phyloP scores from a whole-genome alignment of 2,888 invertebrate genomes.

The Argyresthia albistria region DNA sequence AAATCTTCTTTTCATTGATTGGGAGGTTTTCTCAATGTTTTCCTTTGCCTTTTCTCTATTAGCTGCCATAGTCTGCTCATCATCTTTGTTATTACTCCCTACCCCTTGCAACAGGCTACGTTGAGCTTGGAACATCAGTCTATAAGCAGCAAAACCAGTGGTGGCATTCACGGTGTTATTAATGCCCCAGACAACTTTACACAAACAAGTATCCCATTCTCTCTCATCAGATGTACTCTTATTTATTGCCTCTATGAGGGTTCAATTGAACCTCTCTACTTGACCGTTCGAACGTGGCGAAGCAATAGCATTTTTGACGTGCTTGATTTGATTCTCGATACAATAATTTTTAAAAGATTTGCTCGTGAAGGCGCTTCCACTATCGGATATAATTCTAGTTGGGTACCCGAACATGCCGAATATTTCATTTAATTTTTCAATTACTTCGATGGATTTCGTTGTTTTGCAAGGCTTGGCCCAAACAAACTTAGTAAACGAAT shows the following conservation, averaged over 20 bases:
- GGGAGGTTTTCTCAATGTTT: neutral
- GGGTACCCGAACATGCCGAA: neutral
- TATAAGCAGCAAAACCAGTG: neutral
- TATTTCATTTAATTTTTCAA: neutral
- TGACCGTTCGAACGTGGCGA: neutral
- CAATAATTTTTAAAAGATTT: neutral
- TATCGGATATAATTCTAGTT: neutral
- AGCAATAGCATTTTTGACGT: neutral
- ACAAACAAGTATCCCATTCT: no score
- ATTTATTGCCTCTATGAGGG: no score
- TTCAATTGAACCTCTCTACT: neutral
- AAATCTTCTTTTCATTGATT: neutral
- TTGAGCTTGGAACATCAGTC: neutral
- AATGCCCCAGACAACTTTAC: neutral
- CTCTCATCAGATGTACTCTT: no score
- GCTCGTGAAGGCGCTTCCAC: neutral
- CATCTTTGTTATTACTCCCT: neutral
- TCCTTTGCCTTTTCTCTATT: neutral
- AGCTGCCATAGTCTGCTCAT: neutral
- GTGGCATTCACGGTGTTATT: neutral
- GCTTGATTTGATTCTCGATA: neutral
- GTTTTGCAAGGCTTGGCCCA: neutral
- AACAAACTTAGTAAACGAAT: slow-evolving; percentile 1
- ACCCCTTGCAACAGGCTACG: neutral
- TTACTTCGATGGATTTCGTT: neutral